Base-by-base conservation (phyloP, 2,888 invertebrate species). In the Tolmerus cingulatus region DNA sequence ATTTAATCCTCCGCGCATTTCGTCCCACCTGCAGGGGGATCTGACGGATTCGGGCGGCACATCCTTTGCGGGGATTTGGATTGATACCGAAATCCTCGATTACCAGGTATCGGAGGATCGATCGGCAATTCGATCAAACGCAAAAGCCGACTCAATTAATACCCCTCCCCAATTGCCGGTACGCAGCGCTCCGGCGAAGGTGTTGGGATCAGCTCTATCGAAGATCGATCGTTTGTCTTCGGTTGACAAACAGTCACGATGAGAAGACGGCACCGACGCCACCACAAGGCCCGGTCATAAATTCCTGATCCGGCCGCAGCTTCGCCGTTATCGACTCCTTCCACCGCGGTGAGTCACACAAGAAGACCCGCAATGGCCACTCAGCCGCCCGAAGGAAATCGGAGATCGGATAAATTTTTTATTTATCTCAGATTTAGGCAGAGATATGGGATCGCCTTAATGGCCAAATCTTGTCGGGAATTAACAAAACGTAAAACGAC, bases 391-490 rank as follows among this genome's bases (percentile, higher is more conserved):
- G 43, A 19, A 27, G 34, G 34, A 77, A 78, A 55, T 78, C 77
- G n/a, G 40, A 86, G 74, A 87, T 87, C 87, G 87, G 81, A 87
- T 87, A 86, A 86, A 57, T 57, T 66, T 86, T 78, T 86, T 74
- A 81, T 87, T 87, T 88, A 89, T 88, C 89, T 86, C 82, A 90
- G 90, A 90, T 90, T 89, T 89, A 86, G 89, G 87, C 88, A 88
- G 88, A 89, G 89, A 89, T 89, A 89, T 93, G 92, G 93, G 94
- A 94, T 94, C 94, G 93, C 94, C 94, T 94, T 95, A 95, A 95
- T 95, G 95, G 95, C 94, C 94, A 94, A 95, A 95, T 94, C 94
- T 93, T 95, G 95, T 95, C 94, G 94, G 93, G 93, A 94, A 94
- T 94, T 94, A 94, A 94, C 94, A 94, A 94, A 94, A 94, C 94